These are phyloP conservation scores for Sebastes elongatus DNA, from an alignment of 2,797 vertebrate genomes.

Conservation along the genomic window DNA sequence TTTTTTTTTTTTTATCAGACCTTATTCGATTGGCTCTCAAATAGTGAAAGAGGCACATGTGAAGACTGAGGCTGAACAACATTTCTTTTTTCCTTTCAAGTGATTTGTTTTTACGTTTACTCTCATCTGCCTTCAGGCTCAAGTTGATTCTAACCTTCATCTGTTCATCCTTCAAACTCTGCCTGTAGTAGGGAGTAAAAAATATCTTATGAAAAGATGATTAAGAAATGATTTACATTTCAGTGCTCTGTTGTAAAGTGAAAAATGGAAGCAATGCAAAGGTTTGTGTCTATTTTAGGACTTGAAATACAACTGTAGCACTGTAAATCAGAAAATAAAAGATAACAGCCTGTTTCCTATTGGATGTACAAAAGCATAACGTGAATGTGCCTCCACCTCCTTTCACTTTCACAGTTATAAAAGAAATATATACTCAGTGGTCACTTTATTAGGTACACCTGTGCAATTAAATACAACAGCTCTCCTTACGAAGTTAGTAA, in stretches of 20 bases:
- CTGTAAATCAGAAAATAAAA: not conserved
- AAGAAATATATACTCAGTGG: not conserved
- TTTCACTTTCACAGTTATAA: not conserved
- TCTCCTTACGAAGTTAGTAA: not conserved
- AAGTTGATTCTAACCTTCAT: not conserved
- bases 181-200: not conserved
- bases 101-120: not conserved
- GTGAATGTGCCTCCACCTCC: not conserved
- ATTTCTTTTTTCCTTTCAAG: not conserved
- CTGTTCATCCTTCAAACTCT: not conserved
- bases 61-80: not conserved
- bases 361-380: not conserved
- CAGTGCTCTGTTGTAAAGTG: no score
- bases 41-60: not conserved
- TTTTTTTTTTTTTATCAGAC: not conserved
- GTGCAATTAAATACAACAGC: not conserved
- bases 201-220: not conserved
- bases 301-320: not conserved
- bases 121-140: not conserved
- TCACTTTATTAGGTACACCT: not conserved
- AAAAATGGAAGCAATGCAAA: not conserved
- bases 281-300: not conserved
- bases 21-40: not conserved
- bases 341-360: not conserved
- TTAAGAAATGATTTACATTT: not conserved